Evolutionary conservation across 2,113 vertebrate genomes (phyloP).

Genomic region (Chaetura pelagica): DNA sequence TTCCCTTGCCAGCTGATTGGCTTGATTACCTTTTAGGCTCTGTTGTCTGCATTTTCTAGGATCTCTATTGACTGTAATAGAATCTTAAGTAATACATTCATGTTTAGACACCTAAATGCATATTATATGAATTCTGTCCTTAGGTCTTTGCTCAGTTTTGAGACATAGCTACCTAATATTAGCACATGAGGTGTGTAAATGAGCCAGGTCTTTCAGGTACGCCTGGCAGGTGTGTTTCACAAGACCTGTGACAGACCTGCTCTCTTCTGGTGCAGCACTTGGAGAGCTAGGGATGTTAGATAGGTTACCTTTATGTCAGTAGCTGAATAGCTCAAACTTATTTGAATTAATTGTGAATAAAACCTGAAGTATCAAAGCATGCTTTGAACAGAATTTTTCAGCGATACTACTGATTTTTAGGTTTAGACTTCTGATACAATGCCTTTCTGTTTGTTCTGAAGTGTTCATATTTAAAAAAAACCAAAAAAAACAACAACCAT

Average conservation of each 20-base stretch:
- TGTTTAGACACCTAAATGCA: not conserved
- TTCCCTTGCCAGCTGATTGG: not conserved
- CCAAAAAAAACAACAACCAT: not conserved
- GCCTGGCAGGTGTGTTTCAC: not conserved
- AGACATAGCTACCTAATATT: not conserved
- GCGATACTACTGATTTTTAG: not conserved
- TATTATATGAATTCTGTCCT: not conserved
- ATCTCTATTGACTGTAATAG: not conserved
- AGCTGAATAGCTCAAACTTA: not conserved
- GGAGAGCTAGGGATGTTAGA: not conserved
- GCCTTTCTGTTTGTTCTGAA: not conserved
- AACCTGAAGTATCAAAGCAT: not conserved
- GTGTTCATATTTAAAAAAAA: not conserved
- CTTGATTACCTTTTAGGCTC: not conserved
- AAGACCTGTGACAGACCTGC: not conserved
- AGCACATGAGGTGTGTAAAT: not conserved
- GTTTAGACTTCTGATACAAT: not conserved
- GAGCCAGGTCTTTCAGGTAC: not conserved
- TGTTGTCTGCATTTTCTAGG: not conserved
- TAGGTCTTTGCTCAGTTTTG: not conserved
- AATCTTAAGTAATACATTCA: not conserved
- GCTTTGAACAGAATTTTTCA: not conserved
- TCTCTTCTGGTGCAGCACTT: not conserved
- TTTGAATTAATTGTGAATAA: not conserved
- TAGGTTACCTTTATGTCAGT: not conserved